Evolutionary conservation across 1,140 invertebrate species (phyloP).

Genomic region (Heterodera carotae): DNA sequence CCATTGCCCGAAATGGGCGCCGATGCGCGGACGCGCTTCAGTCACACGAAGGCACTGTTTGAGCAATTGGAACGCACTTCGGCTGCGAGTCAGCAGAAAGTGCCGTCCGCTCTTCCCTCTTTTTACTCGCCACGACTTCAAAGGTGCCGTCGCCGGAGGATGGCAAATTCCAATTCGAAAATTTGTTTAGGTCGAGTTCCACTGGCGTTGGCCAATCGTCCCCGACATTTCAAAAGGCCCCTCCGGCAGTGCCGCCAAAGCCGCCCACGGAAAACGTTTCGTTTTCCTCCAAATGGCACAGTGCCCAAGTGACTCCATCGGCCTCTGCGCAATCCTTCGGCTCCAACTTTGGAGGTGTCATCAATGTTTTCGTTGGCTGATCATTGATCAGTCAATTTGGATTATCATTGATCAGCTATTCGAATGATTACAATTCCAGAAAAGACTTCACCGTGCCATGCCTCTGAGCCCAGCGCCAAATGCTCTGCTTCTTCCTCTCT

Average conservation of each 20-base stretch:
- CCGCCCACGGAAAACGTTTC: constrained; percentile 2
- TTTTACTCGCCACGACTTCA: constrained; percentile 42
- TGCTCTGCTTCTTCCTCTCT: neutral
- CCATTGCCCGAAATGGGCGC: constrained; percentile 1
- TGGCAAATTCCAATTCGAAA: too few relatives aligned
- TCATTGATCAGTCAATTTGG: neutral
- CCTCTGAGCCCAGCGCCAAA: neutral
- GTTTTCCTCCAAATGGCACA: constrained; percentile 7
- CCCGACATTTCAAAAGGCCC: neutral
- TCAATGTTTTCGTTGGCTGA: neutral
- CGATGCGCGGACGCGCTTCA: constrained; percentile 38
- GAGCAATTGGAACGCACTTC: constrained; percentile 31
- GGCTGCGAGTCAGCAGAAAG: constrained; percentile 7
- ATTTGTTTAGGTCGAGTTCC: constrained; percentile 1
- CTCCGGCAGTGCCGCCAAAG: constrained; percentile 36
- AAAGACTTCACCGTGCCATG: neutral
- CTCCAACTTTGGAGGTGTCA: neutral
- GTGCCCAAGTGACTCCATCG: constrained; percentile 8
- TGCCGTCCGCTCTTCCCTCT: constrained; percentile 24
- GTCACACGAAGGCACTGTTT: constrained; percentile 41
- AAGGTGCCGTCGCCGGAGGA: constrained; percentile 28
- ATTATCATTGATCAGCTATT: neutral
- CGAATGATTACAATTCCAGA: too few relatives aligned
- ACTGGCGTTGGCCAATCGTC: constrained; percentile 12
- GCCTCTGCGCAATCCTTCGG: constrained; percentile 16